A percentile compares a stretch with the other conserved stretches of the same genome.
These are phyloP conservation scores for Sander lucioperca DNA, from an alignment of 2,113 vertebrate species.

Conservation along the genomic window DNA sequence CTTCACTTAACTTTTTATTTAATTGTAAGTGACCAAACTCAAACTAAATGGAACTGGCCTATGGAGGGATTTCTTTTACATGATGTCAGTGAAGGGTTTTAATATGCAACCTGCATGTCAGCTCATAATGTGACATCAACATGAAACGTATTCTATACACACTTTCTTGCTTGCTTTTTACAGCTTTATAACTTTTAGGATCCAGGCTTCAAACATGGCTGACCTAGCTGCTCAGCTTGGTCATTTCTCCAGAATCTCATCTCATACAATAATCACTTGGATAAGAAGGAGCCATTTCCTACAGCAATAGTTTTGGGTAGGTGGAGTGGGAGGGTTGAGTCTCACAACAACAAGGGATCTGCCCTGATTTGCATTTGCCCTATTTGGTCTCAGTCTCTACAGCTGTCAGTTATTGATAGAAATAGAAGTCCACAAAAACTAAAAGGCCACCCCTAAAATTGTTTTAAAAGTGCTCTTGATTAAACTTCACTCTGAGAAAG, in stretches of 20 bases:
- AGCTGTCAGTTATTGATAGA: slow-evolving; percentile 53
- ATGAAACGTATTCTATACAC: background rate
- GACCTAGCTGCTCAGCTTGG: slow-evolving; percentile 58
- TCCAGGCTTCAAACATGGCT: slow-evolving; percentile 45
- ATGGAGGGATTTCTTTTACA: too few relatives aligned
- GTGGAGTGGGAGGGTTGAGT: slow-evolving; percentile 37
- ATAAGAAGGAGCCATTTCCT: slow-evolving; percentile 36
- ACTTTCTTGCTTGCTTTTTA: background rate
- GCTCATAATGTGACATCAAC: background rate
- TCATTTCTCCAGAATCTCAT: slow-evolving; percentile 38
- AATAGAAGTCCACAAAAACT: slow-evolving; percentile 39
- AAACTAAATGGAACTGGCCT: background rate
- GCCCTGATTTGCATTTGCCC: slow-evolving; percentile 73
- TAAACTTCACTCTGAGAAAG: slow-evolving; percentile 2
- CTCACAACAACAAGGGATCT: slow-evolving; percentile 73
- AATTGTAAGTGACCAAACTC: background rate
- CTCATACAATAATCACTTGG: slow-evolving; percentile 36
- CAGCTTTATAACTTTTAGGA: slow-evolving; percentile 17
- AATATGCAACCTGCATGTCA: background rate
- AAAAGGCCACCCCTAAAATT: slow-evolving; percentile 13
- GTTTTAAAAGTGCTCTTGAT: background rate
- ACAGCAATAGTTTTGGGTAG: slow-evolving; percentile 21
- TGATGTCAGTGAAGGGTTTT: background rate
- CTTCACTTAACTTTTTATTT: background rate
- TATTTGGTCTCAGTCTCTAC: slow-evolving; percentile 60